Percentiles rank a stretch among this genome's conserved stretches.
These are phyloP conservation scores for Patella ulyssiponensis DNA, from an alignment of 2,888 invertebrate genomes.

Conservation along the genomic window DNA sequence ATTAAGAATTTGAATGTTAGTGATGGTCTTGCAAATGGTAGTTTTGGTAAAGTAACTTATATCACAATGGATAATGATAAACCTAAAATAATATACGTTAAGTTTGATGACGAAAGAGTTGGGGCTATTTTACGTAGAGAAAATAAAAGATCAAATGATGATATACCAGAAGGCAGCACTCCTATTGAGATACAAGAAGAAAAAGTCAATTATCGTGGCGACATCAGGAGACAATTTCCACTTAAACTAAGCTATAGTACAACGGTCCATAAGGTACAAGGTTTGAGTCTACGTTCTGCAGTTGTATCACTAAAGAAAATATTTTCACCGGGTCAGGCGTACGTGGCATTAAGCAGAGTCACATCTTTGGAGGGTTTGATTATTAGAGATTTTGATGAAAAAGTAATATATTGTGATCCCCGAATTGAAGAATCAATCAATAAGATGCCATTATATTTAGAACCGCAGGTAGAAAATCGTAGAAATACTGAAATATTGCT, in stretches of 20 bases:
- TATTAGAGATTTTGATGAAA: slow-evolving; percentile 22
- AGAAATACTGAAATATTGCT: background rate
- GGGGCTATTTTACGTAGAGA: too few species aligned
- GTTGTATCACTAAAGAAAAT: too few species aligned
- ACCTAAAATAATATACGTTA: too few species aligned
- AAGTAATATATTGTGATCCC: slow-evolving; percentile 25
- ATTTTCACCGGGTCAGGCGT: slow-evolving; percentile 31
- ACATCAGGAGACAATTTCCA: too few species aligned
- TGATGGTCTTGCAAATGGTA: slow-evolving; percentile 10
- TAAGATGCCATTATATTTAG: slow-evolving; percentile 18
- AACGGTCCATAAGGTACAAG: slow-evolving; percentile 35
- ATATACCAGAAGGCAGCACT: too few species aligned
- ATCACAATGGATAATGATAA: too few species aligned
- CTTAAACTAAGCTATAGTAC: slow-evolving; percentile 23
- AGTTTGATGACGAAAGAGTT: too few species aligned
- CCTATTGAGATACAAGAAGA: too few species aligned
- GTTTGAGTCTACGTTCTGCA: slow-evolving; percentile 21
- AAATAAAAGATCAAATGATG: too few species aligned
- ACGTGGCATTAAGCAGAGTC: slow-evolving; percentile 34
- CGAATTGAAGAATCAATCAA: slow-evolving; percentile 15
- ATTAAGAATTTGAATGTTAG: too few species aligned
- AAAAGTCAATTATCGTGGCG: too few species aligned
- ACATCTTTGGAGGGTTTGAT: slow-evolving; percentile 26
- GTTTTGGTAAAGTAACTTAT: slow-evolving; percentile 27
- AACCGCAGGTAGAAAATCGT: background rate